Evolutionary conservation across 2,113 vertebrate genomes (phyloP).

Genomic region (Thamnaconus septentrionalis): DNA sequence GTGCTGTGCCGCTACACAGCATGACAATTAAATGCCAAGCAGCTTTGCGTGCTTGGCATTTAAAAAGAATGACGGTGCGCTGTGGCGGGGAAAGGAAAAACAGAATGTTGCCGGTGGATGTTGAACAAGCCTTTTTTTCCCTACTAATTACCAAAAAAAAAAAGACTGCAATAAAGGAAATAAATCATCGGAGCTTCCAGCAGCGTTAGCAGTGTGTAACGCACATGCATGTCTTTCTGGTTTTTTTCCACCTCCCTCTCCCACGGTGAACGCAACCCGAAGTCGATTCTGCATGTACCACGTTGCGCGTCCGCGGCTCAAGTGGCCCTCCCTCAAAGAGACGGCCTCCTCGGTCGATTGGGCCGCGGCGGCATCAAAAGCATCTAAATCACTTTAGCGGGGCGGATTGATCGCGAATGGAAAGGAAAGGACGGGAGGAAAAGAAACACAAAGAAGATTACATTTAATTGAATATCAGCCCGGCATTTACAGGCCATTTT

Average conservation of each 20-base stretch:
- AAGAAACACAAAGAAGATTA: constrained; percentile 49
- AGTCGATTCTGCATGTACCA: background rate
- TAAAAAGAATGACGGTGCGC: too few relatives aligned
- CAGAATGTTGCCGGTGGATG: too few relatives aligned
- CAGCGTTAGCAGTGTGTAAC: too few relatives aligned
- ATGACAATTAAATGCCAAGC: too few relatives aligned
- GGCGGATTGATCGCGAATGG: constrained; percentile 48
- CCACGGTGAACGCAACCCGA: constrained; percentile 8
- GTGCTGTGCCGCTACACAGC: too few relatives aligned
- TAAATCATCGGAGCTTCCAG: too few relatives aligned
- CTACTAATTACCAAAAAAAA: constrained; percentile 16
- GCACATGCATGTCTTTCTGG: background rate
- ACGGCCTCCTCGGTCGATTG: constrained; percentile 37
- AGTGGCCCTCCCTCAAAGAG: constrained; percentile 27
- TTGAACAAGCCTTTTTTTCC: too few relatives aligned
- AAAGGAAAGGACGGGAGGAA: constrained; percentile 14
- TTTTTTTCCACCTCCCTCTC: too few relatives aligned
- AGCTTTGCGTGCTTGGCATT: too few relatives aligned
- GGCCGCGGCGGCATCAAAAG: constrained; percentile 45
- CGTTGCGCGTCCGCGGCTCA: constrained; percentile 12
- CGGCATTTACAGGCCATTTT: constrained; percentile 69
- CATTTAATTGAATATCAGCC: constrained; percentile 67
- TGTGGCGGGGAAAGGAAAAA: too few relatives aligned
- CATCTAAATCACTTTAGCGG: constrained; percentile 63
- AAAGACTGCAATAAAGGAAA: too few relatives aligned